phyloP scores from a whole-genome alignment of 2,113 vertebrate genomes.

The Aleadryas rufinucha region DNA sequence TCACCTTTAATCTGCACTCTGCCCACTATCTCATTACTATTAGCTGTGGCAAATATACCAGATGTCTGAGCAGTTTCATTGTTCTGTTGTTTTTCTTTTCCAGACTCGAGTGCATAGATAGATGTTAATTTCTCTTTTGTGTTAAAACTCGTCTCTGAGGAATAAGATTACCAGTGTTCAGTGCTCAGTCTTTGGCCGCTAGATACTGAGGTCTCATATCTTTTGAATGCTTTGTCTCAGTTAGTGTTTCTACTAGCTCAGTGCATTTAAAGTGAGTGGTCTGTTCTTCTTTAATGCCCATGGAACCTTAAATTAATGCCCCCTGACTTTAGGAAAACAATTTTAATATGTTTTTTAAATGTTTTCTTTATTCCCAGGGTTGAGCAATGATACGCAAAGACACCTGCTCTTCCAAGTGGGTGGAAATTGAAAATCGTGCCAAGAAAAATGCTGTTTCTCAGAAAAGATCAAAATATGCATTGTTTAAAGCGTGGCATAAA shows the following conservation, averaged over 20 bases:
- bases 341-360: neutral
- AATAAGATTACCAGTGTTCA: constrained; percentile 19
- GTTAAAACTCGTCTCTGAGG: neutral
- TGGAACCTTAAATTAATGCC: neutral
- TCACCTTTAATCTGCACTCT: constrained; percentile 3
- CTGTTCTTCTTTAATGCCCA: neutral
- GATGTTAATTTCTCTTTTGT: constrained; percentile 48
- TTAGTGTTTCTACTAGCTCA: neutral
- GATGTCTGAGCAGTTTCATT: constrained; percentile 38
- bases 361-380: neutral
- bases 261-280: neutral
- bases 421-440: neutral
- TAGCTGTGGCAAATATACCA: constrained; percentile 22
- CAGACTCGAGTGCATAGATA: neutral
- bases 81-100: constrained; percentile 38
- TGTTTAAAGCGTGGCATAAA: neutral
- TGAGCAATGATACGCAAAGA: neutral
- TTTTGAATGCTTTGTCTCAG: neutral
- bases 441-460: constrained; percentile 11
- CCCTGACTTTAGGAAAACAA: neutral
- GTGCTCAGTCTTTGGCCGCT: neutral
- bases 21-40: neutral
- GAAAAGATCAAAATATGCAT: constrained; percentile 19
- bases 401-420: constrained; percentile 37
- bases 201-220: neutral